These are phyloP conservation scores for Bostrychus sinensis DNA, from an alignment of 2,113 vertebrate species.

Conservation along the genomic window DNA sequence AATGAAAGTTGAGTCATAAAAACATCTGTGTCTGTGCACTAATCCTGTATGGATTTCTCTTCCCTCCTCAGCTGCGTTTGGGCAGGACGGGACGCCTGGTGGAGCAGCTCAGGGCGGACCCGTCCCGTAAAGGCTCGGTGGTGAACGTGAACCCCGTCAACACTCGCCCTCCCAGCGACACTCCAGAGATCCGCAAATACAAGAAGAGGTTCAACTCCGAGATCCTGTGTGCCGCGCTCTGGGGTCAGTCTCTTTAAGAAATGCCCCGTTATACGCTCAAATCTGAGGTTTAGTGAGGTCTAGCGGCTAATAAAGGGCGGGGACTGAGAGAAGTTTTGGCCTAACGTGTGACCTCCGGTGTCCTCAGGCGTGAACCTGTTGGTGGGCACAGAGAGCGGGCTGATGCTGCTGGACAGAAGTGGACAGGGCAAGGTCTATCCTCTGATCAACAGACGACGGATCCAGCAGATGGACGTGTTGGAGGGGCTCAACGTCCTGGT, in stretches of 20 bases:
- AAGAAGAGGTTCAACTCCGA: conserved; percentile 98
- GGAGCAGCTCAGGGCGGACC: conserved; percentile 90
- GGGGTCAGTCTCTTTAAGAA: too few relatives aligned
- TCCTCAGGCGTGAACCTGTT: conserved; percentile 91
- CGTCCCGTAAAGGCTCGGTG: conserved; percentile 94
- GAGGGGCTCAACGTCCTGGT: conserved; percentile 94
- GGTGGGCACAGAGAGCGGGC: conserved; percentile 89
- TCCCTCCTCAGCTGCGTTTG: conserved; percentile 83
- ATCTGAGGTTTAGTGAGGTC: too few relatives aligned
- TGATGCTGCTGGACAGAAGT: conserved; percentile 92
- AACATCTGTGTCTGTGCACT: too few relatives aligned
- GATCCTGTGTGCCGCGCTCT: conserved; percentile 94
- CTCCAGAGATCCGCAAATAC: conserved; percentile 95
- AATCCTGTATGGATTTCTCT: too few relatives aligned
- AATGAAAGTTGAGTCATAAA: too few relatives aligned
- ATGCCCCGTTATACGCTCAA: too few relatives aligned
- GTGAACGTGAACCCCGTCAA: conserved; percentile 99
- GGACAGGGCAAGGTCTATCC: conserved; percentile 92
- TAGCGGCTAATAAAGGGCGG: too few relatives aligned
- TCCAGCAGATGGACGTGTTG: conserved; percentile 95
- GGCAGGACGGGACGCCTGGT: conserved; percentile 89
- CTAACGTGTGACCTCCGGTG: conserved; percentile 10
- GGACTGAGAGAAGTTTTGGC: too few relatives aligned
- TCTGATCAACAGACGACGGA: conserved; percentile 88
- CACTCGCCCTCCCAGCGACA: conserved; percentile 94